Evolutionary conservation across 2,113 vertebrate species (phyloP).

Genomic region (Perognathus longimembris): DNA sequence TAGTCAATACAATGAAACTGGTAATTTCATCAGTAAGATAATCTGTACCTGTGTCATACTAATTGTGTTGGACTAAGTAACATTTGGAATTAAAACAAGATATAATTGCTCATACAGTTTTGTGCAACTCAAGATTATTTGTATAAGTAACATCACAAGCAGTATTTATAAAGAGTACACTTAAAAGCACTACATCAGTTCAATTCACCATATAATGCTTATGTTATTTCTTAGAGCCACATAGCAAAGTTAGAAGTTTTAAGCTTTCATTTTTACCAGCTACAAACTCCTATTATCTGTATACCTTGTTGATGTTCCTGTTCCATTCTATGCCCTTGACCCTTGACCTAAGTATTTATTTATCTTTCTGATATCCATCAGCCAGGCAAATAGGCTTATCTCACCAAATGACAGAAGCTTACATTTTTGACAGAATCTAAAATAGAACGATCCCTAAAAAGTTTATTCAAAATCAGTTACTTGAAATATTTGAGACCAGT

Average conservation of each 20-base stretch:
- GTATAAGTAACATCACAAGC: background rate
- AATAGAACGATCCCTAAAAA: background rate
- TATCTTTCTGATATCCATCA: background rate
- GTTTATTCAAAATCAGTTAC: background rate
- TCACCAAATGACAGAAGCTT: background rate
- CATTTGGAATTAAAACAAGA: conserved; percentile 15
- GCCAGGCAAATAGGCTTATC: background rate
- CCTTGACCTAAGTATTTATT: background rate
- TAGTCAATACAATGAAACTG: background rate
- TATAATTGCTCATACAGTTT: conserved; percentile 2
- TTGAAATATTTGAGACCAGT: background rate
- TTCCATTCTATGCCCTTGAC: background rate
- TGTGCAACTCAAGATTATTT: conserved; percentile 11
- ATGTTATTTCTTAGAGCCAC: background rate
- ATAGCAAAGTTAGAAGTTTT: background rate
- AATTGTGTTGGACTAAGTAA: background rate
- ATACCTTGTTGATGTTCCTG: background rate
- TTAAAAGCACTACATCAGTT: too few relatives aligned
- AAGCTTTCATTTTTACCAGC: background rate
- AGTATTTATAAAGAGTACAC: conserved; percentile 5
- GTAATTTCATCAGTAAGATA: background rate
- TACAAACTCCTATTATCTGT: background rate
- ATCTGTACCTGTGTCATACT: background rate
- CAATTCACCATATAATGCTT: background rate
- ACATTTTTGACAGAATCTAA: background rate